Conservation (phyloP, 2,888 invertebrate genomes). For the Hirudinaria manillensis region DNA sequence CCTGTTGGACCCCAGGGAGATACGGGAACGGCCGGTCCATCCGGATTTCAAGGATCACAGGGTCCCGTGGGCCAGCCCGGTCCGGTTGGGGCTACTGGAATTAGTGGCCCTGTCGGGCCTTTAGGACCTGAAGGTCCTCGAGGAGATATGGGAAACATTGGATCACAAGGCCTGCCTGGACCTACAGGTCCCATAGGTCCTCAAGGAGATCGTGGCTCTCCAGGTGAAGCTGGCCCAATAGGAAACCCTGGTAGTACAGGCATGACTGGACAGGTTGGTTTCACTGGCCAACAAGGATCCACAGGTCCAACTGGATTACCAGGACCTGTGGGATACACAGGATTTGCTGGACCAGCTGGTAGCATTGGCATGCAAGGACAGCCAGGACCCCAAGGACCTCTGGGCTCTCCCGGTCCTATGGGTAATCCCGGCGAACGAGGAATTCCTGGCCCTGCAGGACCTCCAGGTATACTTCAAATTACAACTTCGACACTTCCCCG, state of each 20-base stretch:
- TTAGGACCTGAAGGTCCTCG: slow-evolving; percentile 28
- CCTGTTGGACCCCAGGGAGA: slow-evolving; percentile 29
- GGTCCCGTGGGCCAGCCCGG: slow-evolving; percentile 24
- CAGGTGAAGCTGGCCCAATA: slow-evolving; percentile 29
- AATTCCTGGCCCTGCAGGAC: slow-evolving; percentile 34
- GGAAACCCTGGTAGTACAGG: slow-evolving; percentile 36
- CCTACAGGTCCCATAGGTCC: slow-evolving; percentile 30
- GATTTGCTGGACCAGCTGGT: slow-evolving; percentile 30
- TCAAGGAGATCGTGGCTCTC: slow-evolving; percentile 27
- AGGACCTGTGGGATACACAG: slow-evolving; percentile 37
- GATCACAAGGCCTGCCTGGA: slow-evolving; percentile 31
- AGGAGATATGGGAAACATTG: slow-evolving; percentile 33
- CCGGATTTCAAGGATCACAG: slow-evolving; percentile 22
- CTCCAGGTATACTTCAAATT: slow-evolving; percentile 28
- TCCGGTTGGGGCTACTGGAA: slow-evolving; percentile 20
- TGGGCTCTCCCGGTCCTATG: slow-evolving; percentile 13
- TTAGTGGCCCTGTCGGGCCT: slow-evolving; percentile 21
- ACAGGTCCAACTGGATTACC: slow-evolving; percentile 36
- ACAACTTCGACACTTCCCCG: background rate
- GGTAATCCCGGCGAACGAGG: slow-evolving; percentile 25
- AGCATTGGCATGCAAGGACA: slow-evolving; percentile 22
- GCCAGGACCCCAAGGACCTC: slow-evolving; percentile 13
- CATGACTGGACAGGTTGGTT: slow-evolving; percentile 35
- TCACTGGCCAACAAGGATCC: slow-evolving; percentile 34
- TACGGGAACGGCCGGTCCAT: slow-evolving; percentile 24